Conservation (phyloP, 2,113 vertebrate species). For the Onychostruthus taczanowskii region DNA sequence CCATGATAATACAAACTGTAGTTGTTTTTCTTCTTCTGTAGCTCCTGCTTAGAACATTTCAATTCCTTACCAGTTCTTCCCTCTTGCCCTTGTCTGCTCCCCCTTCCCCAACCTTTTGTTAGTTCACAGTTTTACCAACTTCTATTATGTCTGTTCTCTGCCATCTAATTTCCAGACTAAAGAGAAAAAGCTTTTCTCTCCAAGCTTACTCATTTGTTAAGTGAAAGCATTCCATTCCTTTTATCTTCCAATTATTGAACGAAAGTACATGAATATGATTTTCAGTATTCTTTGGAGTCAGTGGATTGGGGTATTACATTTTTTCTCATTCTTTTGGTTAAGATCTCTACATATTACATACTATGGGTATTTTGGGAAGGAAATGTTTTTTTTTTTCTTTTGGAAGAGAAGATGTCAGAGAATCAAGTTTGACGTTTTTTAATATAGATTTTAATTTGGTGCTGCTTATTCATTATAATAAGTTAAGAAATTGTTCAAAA, state of each 20-base stretch:
- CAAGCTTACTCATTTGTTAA: neutral
- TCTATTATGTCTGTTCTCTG: neutral
- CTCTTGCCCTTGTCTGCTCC: rapidly evolving
- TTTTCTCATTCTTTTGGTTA: neutral
- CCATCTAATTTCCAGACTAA: neutral
- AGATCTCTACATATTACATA: neutral
- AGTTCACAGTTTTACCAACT: neutral
- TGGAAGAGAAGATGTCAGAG: neutral
- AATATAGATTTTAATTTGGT: neutral
- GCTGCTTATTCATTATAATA: neutral
- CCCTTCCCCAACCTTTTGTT: neutral
- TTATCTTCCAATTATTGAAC: neutral
- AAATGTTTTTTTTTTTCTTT: neutral
- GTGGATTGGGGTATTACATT: neutral
- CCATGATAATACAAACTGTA: neutral
- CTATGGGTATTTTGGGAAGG: neutral
- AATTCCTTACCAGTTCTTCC: neutral
- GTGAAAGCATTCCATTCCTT: neutral
- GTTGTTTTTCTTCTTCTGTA: neutral
- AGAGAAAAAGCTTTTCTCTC: neutral
- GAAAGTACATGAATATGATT: neutral
- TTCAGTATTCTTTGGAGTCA: neutral
- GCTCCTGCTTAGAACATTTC: neutral
- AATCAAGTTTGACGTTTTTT: neutral
- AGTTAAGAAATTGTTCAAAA: neutral